Percentiles rank a stretch among this genome's conserved stretches.
Conservation (phyloP, 2,113 vertebrate species). For the Beaufortia kweichowensis region DNA sequence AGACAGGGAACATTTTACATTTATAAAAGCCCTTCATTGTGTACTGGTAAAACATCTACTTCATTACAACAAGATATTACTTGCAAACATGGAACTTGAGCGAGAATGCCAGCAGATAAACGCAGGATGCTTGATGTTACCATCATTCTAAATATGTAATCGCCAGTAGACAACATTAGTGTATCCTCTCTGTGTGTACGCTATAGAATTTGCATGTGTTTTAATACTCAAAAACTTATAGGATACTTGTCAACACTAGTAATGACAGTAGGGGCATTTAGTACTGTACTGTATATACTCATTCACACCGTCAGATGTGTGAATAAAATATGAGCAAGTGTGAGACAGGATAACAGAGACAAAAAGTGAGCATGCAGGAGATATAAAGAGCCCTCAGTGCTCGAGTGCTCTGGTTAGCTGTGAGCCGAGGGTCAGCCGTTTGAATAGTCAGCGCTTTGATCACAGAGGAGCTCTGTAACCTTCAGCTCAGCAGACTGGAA, state of each 20-base stretch:
- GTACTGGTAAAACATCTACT: too few relatives aligned
- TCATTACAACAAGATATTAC: too few relatives aligned
- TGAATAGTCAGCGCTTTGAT: constrained; percentile 36
- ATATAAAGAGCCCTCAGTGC: constrained; percentile 7
- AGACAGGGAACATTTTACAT: too few relatives aligned
- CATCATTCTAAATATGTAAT: too few relatives aligned
- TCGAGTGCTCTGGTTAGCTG: constrained; percentile 8
- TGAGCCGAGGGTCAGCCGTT: constrained; percentile 17
- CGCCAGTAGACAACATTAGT: too few relatives aligned
- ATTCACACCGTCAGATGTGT: background rate
- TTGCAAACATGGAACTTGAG: too few relatives aligned
- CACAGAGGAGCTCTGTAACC: constrained; percentile 38
- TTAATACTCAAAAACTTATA: too few relatives aligned
- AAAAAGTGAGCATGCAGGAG: constrained; percentile 9
- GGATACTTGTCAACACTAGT: too few relatives aligned
- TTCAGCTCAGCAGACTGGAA: constrained; percentile 41
- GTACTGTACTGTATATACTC: background rate
- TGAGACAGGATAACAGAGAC: constrained; percentile 1
- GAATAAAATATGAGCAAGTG: constrained; percentile 5
- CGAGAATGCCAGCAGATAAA: too few relatives aligned
- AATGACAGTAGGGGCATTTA: background rate
- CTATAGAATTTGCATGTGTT: background rate
- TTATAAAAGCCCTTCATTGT: too few relatives aligned
- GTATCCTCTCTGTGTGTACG: background rate
- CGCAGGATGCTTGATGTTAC: too few relatives aligned